Evolutionary conservation across 2,113 vertebrate genomes (phyloP).

Genomic region (Aramus guarauna): DNA sequence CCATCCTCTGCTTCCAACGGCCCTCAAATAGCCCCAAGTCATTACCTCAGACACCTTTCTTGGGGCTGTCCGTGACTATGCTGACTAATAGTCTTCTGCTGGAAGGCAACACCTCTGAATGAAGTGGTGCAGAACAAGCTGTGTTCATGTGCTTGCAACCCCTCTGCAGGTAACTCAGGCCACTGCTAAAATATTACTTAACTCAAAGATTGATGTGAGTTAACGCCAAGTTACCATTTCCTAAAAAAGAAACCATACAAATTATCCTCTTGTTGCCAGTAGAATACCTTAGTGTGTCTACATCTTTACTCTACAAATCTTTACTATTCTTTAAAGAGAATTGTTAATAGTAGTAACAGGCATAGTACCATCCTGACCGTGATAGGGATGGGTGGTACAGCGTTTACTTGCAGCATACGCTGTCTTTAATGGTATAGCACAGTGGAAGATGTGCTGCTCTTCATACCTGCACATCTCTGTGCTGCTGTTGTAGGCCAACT

Average conservation of each 20-base stretch:
- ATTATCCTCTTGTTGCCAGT: not conserved
- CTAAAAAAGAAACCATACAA: not conserved
- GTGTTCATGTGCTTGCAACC: not conserved
- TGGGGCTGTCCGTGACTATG: accelerated
- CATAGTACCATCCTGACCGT: not conserved
- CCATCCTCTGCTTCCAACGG: not conserved
- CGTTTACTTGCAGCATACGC: accelerated
- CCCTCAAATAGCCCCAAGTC: not conserved
- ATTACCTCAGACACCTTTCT: not conserved
- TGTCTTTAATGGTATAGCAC: not conserved
- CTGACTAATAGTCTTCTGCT: not conserved
- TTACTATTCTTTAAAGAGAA: not conserved
- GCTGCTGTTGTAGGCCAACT: not conserved
- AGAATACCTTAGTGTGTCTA: not conserved
- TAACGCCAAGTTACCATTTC: not conserved
- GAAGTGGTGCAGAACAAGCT: not conserved
- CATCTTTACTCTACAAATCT: not conserved
- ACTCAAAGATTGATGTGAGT: not conserved
- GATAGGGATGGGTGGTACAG: not conserved
- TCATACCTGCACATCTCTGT: not conserved
- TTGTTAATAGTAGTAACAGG: not conserved
- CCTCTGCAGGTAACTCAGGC: not conserved
- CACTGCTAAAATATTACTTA: not conserved
- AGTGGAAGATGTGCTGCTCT: not conserved
- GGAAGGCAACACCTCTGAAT: not conserved